Evolutionary conservation across 2,888 invertebrate genomes (phyloP).

Genomic region (Parnassius orleans): DNA sequence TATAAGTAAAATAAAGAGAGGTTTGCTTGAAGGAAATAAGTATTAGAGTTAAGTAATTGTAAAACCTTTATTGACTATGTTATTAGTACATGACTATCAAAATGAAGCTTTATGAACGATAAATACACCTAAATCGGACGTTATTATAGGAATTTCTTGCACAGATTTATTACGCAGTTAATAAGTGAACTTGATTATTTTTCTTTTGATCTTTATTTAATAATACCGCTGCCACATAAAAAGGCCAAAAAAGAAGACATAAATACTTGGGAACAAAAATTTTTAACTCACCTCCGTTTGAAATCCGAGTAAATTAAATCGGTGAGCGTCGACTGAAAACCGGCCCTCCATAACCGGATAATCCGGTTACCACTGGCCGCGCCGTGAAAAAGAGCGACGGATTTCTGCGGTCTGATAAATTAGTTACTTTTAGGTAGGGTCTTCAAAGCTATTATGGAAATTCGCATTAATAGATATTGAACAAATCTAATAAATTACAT

Average conservation of each 20-base stretch:
- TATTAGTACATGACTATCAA: too few relatives aligned
- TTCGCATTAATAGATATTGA: slow-evolving; percentile 10
- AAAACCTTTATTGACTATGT: too few relatives aligned
- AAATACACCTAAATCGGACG: too few relatives aligned
- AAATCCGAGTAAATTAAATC: slow-evolving; percentile 26
- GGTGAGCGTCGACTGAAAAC: slow-evolving; percentile 18
- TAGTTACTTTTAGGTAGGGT: slow-evolving; percentile 5
- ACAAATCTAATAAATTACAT: too few relatives aligned
- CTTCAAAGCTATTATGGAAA: background rate
- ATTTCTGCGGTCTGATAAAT: slow-evolving; percentile 19
- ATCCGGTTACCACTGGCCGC: slow-evolving; percentile 19
- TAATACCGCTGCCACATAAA: background rate
- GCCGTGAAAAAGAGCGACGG: slow-evolving; percentile 12
- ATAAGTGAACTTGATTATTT: too few relatives aligned
- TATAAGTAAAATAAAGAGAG: too few relatives aligned
- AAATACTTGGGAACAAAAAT: slow-evolving; percentile 5
- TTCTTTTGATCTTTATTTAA: background rate
- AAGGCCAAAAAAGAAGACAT: background rate
- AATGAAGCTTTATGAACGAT: too few relatives aligned
- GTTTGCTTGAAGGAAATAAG: too few relatives aligned
- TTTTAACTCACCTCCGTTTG: slow-evolving; percentile 11
- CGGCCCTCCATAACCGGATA: slow-evolving; percentile 21
- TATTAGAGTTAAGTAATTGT: too few relatives aligned
- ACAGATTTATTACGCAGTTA: too few relatives aligned
- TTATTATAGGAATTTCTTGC: too few relatives aligned